Evolutionary conservation across 2,797 vertebrate genomes (phyloP).

Genomic region (Sebastes itinus): DNA sequence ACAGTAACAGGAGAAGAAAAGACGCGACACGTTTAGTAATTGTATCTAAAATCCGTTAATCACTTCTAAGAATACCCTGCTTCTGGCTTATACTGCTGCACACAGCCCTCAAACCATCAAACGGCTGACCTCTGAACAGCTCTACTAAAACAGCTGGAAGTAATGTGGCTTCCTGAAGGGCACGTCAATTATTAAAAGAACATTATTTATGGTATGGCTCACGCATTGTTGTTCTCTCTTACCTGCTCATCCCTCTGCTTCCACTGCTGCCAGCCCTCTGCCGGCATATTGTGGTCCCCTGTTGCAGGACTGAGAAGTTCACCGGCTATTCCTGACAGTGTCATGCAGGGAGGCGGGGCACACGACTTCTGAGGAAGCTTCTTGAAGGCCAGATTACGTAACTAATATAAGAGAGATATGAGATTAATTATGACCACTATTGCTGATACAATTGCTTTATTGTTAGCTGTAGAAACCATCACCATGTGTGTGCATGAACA

Average conservation of each 20-base stretch:
- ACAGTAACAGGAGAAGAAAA: neutral
- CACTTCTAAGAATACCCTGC: neutral
- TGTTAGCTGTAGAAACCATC: neutral
- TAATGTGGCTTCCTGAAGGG: neutral
- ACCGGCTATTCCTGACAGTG: conserved; percentile 81
- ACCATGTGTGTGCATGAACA: neutral
- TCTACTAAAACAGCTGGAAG: neutral
- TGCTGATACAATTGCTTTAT: neutral
- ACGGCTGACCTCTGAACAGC: neutral
- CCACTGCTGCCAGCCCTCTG: conserved; percentile 94
- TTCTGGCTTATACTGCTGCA: neutral
- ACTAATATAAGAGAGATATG: conserved; percentile 72
- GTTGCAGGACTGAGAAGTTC: conserved; percentile 81
- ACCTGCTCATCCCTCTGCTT: conserved; percentile 95
- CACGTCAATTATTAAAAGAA: neutral
- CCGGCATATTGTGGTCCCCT: conserved; percentile 69
- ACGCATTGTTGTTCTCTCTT: neutral
- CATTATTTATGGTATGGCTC: neutral
- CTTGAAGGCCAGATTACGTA: conserved; percentile 95
- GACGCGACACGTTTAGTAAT: neutral
- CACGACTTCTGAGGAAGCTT: conserved; percentile 93
- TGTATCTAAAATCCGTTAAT: neutral
- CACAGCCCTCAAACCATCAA: neutral
- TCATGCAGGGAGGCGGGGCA: conserved; percentile 61
- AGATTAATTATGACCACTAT: neutral